phyloP scores from a whole-genome alignment of 2,797 vertebrate genomes.

The Atherinosoma microstoma region DNA sequence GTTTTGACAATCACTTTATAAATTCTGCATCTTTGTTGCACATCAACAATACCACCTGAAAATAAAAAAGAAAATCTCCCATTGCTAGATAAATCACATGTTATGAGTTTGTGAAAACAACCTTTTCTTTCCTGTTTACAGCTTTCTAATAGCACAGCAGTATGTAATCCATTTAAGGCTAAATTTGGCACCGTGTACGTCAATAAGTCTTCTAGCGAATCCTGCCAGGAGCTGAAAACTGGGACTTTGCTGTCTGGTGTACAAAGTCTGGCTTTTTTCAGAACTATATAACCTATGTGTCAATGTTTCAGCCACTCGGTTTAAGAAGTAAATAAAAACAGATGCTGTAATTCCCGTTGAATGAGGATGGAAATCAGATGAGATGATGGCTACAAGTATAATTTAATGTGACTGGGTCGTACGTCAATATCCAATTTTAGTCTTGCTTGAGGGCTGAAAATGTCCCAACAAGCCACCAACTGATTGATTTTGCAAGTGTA shows the following conservation, averaged over 20 bases:
- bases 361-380: slow-evolving; percentile 40
- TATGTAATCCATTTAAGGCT: slow-evolving; percentile 1
- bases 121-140: slow-evolving; percentile 8
- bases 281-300: background rate
- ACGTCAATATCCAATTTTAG: slow-evolving; percentile 50
- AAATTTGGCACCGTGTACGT: slow-evolving; percentile 1
- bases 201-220: slow-evolving; percentile 8
- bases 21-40: slow-evolving; percentile 24
- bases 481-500: slow-evolving; percentile 45
- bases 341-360: slow-evolving; percentile 5
- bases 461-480: slow-evolving; percentile 10
- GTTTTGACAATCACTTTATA: slow-evolving; percentile 32
- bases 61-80: background rate
- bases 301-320: slow-evolving; percentile 5
- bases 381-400: slow-evolving; percentile 18
- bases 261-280: slow-evolving; percentile 8
- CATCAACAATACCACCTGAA: slow-evolving; percentile 13
- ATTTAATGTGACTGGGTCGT: slow-evolving; percentile 44
- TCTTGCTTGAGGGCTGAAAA: slow-evolving; percentile 38
- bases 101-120: slow-evolving; percentile 13
- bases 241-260: background rate
- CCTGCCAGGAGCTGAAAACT: slow-evolving; percentile 8
- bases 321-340: slow-evolving; percentile 20
- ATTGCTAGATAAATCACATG: slow-evolving; percentile 7
- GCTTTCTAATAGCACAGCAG: slow-evolving; percentile 5